Conservation (phyloP, 2,113 vertebrate genomes). For the Pseudopodoces humilis region DNA sequence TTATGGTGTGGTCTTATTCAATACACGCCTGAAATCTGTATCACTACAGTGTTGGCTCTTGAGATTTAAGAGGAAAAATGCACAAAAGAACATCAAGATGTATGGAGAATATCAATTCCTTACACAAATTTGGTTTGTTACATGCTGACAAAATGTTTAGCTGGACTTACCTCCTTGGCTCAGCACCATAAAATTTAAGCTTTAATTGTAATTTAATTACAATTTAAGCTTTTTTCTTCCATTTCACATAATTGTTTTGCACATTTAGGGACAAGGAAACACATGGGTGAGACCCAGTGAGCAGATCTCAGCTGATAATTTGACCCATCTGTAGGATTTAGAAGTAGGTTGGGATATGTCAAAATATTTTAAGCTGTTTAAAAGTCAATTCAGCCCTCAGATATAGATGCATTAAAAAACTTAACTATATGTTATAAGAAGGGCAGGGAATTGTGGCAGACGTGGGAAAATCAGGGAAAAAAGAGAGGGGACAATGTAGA, state of each 20-base stretch:
- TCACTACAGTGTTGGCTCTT: neutral
- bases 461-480: neutral
- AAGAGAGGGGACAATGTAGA: neutral
- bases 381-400: conserved; percentile 5
- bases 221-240: neutral
- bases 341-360: neutral
- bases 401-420: neutral
- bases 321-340: conserved; percentile 42
- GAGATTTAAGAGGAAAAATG: neutral
- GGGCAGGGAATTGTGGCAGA: neutral
- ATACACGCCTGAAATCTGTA: neutral
- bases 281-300: neutral
- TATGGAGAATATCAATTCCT: neutral
- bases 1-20: neutral
- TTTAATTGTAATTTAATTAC: neutral
- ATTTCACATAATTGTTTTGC: neutral
- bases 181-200: neutral
- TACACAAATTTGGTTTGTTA: neutral
- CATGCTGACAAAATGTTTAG: neutral
- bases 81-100: neutral
- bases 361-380: conserved; percentile 25
- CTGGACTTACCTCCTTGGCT: neutral
- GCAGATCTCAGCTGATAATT: conserved; percentile 37
- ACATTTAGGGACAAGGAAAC: conserved; percentile 21
- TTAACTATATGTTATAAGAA: conserved; percentile 18